These are phyloP conservation scores for Ploceus nigricollis DNA, from an alignment of 2,113 vertebrate genomes.

Conservation along the genomic window DNA sequence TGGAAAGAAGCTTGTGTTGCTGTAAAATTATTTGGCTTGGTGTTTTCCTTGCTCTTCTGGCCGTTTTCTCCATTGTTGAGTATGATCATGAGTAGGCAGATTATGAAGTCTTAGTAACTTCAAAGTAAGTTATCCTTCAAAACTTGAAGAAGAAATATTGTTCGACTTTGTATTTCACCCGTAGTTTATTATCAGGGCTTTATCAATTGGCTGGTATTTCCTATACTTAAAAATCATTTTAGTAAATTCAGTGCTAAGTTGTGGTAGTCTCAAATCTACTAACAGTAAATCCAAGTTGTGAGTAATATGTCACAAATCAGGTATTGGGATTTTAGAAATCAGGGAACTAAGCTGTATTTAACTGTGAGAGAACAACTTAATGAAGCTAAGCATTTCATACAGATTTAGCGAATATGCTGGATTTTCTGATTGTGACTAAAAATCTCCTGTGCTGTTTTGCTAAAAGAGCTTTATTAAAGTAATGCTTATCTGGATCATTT, in stretches of 20 bases:
- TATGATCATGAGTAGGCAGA: accelerated
- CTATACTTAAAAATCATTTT: not conserved
- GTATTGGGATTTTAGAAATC: not conserved
- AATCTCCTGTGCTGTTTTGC: not conserved
- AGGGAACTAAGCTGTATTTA: conserved; percentile 25
- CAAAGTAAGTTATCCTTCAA: not conserved
- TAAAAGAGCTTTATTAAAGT: conserved; percentile 45
- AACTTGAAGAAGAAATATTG: not conserved
- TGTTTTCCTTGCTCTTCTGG: not conserved
- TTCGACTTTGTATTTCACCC: not conserved
- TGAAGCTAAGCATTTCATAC: conserved; percentile 7
- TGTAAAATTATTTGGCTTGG: not conserved
- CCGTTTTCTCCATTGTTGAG: not conserved
- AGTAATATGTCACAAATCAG: not conserved
- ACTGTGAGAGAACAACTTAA: not conserved
- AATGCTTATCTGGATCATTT: conserved; percentile 11
- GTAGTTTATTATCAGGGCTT: not conserved
- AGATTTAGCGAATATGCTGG: not conserved
- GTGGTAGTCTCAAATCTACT: not conserved
- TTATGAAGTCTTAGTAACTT: not conserved
- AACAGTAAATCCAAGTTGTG: not conserved
- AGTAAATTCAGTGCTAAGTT: not conserved
- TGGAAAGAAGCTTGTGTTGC: not conserved
- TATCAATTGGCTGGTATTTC: not conserved
- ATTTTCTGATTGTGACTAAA: not conserved